Conservation (phyloP, 2,113 vertebrate genomes). For the Parotia lawesii region DNA sequence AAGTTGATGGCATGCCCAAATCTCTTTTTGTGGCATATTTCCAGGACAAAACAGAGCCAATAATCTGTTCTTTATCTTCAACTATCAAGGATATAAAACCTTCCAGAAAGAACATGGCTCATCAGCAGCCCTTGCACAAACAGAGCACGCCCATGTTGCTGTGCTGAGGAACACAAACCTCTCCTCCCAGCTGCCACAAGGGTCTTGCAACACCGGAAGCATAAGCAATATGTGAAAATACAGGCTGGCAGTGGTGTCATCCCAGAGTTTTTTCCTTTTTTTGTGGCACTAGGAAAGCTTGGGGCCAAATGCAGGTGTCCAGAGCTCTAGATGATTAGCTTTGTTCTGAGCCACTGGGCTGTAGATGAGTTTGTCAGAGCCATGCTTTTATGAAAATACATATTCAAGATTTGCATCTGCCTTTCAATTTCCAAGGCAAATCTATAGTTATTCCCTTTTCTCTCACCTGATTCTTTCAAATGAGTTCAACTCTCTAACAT, state of each 20-base stretch:
- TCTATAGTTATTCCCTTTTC: not conserved
- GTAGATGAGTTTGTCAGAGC: not conserved
- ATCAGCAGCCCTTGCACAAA: not conserved
- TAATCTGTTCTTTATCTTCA: not conserved
- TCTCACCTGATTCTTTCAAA: not conserved
- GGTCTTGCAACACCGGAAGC: conserved; percentile 8
- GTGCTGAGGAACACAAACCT: not conserved
- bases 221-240: not conserved
- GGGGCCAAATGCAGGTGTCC: accelerated
- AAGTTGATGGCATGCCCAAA: not conserved
- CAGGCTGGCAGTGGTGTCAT: not conserved
- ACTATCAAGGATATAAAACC: not conserved
- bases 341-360: not conserved
- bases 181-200: not conserved
- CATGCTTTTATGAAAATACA: not conserved
- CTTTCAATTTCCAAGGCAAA: not conserved
- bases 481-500: not conserved
- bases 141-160: conserved; percentile 2
- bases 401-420: not conserved
- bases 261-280: not conserved
- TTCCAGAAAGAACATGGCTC: not conserved
- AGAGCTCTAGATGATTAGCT: not conserved
- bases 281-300: not conserved
- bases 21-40: not conserved
- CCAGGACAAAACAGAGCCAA: not conserved